Evolutionary conservation across 2,797 vertebrate species (phyloP), one percentile per base, ranked within the genome.

Genomic region (Muscicapa striata): DNA sequence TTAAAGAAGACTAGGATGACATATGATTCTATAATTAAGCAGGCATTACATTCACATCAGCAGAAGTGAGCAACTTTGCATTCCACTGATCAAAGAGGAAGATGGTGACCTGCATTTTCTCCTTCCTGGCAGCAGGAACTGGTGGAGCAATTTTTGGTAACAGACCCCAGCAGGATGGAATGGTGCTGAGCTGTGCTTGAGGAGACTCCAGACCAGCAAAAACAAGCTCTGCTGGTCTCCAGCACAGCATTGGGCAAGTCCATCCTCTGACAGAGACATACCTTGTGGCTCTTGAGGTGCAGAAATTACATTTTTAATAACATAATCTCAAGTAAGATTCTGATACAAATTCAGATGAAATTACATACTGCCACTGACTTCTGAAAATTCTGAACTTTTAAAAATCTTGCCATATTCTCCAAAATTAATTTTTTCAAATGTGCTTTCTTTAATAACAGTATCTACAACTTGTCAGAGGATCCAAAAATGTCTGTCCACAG

Each of bases 171-270:
- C 15, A 79, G 36, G 26, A 10, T 76, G 43, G 27, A 91, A 34
- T 1, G 0, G n/a, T 66, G 51, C 40, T 89, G 55, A 82, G 27
- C 22, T 86, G 34, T 1, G 4, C 36, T 45, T 4, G 1, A 14
- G 22, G 2, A 89, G 32, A 38, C n/a, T 87, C 36, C 40, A 73
- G 46, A 43, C 11, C 34, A 64, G 18, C 24, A 67, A 76, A 58
- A 64, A 40, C 8, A 49, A 80, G 34, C 3, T 75, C 64, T 81
- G 40, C 26, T 49, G 23, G 11, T 63, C 63, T 76, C 34, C 45
- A 59, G 22, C 24, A 54, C 1, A 8, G 55, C 1, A 0, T 2
- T 1, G 0, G 2, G 16, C 13, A 86, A 75, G 22, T 41, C 36
- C 68, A 0, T 67, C 8, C 20, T 67, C 41, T 43, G 64, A 14